Conservation (phyloP, 1,140 invertebrate species). For the Cheumatopsyche charites region DNA sequence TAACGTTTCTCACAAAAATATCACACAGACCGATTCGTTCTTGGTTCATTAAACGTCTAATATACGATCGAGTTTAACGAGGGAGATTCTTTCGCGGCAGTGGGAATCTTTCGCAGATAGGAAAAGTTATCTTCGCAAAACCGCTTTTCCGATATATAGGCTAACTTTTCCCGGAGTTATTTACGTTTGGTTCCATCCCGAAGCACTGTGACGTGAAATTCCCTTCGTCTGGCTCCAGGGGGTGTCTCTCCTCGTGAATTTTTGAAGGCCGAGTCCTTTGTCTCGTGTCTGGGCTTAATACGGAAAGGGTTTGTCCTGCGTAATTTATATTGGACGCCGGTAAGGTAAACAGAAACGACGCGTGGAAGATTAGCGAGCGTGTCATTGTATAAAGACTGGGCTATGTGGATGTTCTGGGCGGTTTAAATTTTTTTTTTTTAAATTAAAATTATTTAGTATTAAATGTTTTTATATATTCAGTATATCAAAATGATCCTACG, state of each 20-base stretch:
- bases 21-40: conserved; percentile 23
- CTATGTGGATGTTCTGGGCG: too few relatives aligned
- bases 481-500: too few relatives aligned
- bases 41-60: conserved; percentile 39
- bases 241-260: conserved; percentile 15
- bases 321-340: too few relatives aligned
- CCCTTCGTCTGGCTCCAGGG: conserved; percentile 11
- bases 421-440: too few relatives aligned
- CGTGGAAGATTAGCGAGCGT: too few relatives aligned
- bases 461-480: too few relatives aligned
- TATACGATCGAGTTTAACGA: conserved; percentile 38
- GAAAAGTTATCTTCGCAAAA: neutral
- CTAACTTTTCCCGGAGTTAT: conserved; percentile 26
- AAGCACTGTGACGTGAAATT: neutral
- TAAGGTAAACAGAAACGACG: too few relatives aligned
- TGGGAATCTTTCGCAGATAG: conserved; percentile 23
- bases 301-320: too few relatives aligned
- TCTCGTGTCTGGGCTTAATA: too few relatives aligned
- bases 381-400: too few relatives aligned
- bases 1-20: too few relatives aligned
- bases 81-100: conserved; percentile 34
- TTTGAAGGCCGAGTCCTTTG: conserved; percentile 8
- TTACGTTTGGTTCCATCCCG: conserved; percentile 14
- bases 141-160: conserved; percentile 6
- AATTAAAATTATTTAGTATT: too few relatives aligned